Conservation (phyloP, 2,888 invertebrate species). For the Leucoma salicis region DNA sequence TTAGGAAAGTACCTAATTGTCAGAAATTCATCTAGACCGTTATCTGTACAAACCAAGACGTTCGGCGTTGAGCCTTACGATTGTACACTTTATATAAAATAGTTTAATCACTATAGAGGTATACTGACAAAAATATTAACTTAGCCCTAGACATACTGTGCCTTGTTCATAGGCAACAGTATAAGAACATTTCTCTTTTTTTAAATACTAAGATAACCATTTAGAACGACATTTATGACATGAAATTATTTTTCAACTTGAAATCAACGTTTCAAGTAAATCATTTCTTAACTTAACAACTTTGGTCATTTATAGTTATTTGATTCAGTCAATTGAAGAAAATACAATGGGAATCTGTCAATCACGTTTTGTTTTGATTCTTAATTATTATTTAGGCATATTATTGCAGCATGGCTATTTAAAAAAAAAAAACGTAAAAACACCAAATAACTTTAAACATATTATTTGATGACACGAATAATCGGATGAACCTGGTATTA, state of each 20-base stretch:
- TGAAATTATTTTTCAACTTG: background rate
- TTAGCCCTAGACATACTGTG: background rate
- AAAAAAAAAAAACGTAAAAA: too few species aligned
- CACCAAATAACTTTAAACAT: too few species aligned
- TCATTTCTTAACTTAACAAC: constrained; percentile 1
- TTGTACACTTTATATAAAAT: constrained; percentile 23
- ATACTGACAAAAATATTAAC: background rate
- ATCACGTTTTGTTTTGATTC: too few species aligned
- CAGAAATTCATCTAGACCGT: constrained; percentile 9
- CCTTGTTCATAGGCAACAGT: background rate
- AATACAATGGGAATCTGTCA: too few species aligned
- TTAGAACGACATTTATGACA: background rate
- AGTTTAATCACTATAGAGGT: constrained; percentile 13
- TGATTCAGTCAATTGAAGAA: too few species aligned
- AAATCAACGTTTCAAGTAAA: background rate
- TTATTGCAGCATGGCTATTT: too few species aligned
- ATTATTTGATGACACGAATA: too few species aligned
- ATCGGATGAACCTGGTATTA: too few species aligned
- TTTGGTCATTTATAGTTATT: too few species aligned
- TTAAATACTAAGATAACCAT: background rate
- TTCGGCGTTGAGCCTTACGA: constrained; percentile 16
- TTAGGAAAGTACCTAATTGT: background rate
- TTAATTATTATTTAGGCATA: too few species aligned
- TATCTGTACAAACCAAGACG: constrained; percentile 38
- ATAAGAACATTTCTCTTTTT: background rate